phyloP scores from a whole-genome alignment of 2,797 vertebrate genomes.

The Siniperca obscura region DNA sequence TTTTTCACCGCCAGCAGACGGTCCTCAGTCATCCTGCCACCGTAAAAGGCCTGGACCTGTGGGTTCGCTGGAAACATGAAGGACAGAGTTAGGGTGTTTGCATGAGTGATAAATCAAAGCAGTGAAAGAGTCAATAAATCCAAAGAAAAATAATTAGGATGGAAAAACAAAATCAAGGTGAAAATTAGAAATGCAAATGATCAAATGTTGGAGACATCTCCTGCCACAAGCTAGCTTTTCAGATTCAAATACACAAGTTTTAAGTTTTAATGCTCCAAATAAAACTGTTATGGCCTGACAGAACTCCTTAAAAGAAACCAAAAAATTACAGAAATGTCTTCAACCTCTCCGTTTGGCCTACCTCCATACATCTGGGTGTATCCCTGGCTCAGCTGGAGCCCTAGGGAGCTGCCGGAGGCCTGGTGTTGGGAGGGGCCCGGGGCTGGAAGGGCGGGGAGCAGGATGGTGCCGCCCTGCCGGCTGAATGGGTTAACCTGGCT shows the following conservation, averaged over 20 bases:
- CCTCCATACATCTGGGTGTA: constrained; percentile 79
- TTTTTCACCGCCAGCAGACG: constrained; percentile 83
- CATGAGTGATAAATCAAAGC: background rate
- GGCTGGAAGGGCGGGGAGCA: constrained; percentile 70
- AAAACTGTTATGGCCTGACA: background rate
- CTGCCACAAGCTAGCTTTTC: background rate
- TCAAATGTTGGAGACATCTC: background rate
- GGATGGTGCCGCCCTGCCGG: constrained; percentile 69
- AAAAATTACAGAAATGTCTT: background rate
- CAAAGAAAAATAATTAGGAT: background rate
- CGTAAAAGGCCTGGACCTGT: constrained; percentile 79
- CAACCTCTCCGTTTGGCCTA: constrained; percentile 52
- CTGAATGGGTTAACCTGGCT: constrained; percentile 65
- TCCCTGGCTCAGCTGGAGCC: constrained; percentile 76
- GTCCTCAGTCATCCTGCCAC: constrained; percentile 85
- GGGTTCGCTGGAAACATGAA: constrained; percentile 58
- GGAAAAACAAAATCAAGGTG: background rate
- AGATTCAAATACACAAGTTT: background rate
- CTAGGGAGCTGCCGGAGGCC: constrained; percentile 66
- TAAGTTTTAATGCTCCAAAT: background rate
- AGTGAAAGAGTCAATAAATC: background rate
- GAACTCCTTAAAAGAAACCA: background rate
- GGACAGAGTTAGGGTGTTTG: background rate
- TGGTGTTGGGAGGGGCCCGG: constrained; percentile 53
- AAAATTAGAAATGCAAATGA: background rate